Conservation (phyloP, 2,797 vertebrate species). For the Characodon lateralis region DNA sequence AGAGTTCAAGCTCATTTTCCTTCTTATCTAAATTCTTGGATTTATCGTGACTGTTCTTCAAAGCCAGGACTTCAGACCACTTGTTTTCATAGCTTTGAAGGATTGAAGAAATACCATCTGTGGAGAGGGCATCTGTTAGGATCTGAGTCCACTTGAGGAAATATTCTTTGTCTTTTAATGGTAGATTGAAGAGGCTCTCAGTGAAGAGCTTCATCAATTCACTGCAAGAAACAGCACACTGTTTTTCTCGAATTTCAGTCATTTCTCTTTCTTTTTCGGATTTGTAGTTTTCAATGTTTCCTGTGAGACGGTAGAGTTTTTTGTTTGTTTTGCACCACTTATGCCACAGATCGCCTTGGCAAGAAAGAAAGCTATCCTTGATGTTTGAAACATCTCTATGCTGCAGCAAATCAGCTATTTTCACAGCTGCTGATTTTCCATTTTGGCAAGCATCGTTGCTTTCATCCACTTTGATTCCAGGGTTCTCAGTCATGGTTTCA, state of each 20-base stretch:
- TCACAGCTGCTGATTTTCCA: constrained; percentile 64
- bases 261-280: constrained; percentile 55
- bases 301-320: constrained; percentile 71
- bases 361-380: constrained; percentile 73
- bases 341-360: constrained; percentile 80
- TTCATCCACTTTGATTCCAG: constrained; percentile 72
- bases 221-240: constrained; percentile 60
- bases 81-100: constrained; percentile 36
- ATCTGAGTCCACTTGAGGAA: constrained; percentile 79
- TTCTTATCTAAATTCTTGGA: neutral
- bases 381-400: constrained; percentile 46
- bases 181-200: constrained; percentile 36
- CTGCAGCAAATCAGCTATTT: constrained; percentile 44
- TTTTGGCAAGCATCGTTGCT: constrained; percentile 45
- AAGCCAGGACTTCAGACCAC: constrained; percentile 54
- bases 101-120: constrained; percentile 35
- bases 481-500: constrained; percentile 45
- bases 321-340: constrained; percentile 78
- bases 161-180: constrained; percentile 59
- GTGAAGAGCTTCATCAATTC: constrained; percentile 58
- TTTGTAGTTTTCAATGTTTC: constrained; percentile 72
- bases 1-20: constrained; percentile 36
- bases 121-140: constrained; percentile 55
- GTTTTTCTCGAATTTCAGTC: constrained; percentile 27
- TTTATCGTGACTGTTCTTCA: constrained; percentile 48